Percentiles rank a stretch among this genome's conserved stretches.
Conservation (phyloP, 1,140 invertebrate genomes). For the Heliconius hermathena region DNA sequence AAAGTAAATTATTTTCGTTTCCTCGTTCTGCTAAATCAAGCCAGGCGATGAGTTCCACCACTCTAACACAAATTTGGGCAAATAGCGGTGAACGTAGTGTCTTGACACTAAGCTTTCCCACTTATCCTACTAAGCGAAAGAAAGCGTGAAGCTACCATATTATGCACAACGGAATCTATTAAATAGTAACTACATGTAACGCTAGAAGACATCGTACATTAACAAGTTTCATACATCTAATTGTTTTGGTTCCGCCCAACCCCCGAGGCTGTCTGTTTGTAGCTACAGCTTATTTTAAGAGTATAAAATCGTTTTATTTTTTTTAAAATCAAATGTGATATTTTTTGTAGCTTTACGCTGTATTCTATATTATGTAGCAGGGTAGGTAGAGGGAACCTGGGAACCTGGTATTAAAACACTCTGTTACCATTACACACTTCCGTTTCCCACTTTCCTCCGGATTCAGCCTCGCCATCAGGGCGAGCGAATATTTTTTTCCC, state of each 20-base stretch:
- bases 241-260: not conserved
- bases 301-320: not conserved
- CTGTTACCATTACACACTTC: too few relatives aligned
- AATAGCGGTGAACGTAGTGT: not conserved
- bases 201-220: not conserved
- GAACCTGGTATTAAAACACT: too few relatives aligned
- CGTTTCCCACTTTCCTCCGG: too few relatives aligned
- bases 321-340: not conserved
- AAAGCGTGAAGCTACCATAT: not conserved
- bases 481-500: too few relatives aligned
- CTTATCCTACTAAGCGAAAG: too few relatives aligned
- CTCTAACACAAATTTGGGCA: too few relatives aligned
- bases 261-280: not conserved
- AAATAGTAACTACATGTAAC: not conserved
- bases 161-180: not conserved
- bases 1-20: not conserved
- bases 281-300: not conserved
- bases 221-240: constrained; percentile 6
- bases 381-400: too few relatives aligned
- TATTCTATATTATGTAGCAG: not conserved
- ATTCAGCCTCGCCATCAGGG: too few relatives aligned
- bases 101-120: not conserved
- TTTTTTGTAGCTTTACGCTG: not conserved
- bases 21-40: not conserved
- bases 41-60: not conserved